Conservation (phyloP, 1,140 invertebrate genomes). For the Cotesia vestalis region DNA sequence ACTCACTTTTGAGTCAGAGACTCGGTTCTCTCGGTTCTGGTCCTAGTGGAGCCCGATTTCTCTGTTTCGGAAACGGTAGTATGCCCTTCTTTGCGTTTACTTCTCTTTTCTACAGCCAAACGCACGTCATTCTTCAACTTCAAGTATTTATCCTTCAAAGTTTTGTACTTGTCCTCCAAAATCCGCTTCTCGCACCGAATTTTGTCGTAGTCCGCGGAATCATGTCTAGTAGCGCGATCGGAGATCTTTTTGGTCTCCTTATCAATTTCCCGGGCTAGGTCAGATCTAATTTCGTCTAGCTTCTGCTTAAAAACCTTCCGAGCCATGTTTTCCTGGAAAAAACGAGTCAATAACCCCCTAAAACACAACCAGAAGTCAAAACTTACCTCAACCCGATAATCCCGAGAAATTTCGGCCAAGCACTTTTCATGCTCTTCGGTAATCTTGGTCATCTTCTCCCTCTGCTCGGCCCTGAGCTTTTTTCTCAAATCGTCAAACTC, state of each 20-base stretch:
- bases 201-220: constrained; percentile 70
- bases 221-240: constrained; percentile 59
- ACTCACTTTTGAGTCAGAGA: constrained; percentile 64
- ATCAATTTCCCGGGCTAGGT: constrained; percentile 71
- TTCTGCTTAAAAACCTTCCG: constrained; percentile 73
- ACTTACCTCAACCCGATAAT: constrained; percentile 64
- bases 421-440: constrained; percentile 69
- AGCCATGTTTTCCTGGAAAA: constrained; percentile 67
- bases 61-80: constrained; percentile 78
- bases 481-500: constrained; percentile 60
- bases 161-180: constrained; percentile 80
- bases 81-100: constrained; percentile 69
- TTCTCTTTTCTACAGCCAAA: constrained; percentile 70
- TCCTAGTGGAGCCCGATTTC: constrained; percentile 68
- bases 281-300: constrained; percentile 70
- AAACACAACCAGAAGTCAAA: constrained; percentile 25
- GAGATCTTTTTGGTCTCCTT: constrained; percentile 61
- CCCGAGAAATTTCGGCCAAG: constrained; percentile 64
- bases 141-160: constrained; percentile 82
- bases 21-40: constrained; percentile 60
- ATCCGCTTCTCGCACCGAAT: constrained; percentile 76
- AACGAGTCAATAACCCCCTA: constrained; percentile 26
- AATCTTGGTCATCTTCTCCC: constrained; percentile 68
- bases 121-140: constrained; percentile 82
- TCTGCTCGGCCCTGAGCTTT: constrained; percentile 62